Evolutionary conservation across 2,888 invertebrate genomes (phyloP).

Genomic region (Scaeva pyrastri): DNA sequence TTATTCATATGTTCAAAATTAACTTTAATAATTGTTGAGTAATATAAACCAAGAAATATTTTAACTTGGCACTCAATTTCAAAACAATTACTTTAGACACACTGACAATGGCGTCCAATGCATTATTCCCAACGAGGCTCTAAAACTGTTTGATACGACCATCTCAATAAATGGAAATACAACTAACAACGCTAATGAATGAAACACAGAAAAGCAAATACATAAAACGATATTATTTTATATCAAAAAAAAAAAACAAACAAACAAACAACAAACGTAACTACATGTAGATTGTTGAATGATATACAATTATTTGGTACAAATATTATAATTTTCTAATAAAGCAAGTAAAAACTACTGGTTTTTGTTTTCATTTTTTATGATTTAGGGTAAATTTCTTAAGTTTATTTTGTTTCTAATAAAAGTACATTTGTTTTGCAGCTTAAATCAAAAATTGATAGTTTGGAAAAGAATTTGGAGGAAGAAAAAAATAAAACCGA

Average conservation of each 20-base stretch:
- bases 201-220: background rate
- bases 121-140: background rate
- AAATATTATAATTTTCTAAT: slow-evolving; percentile 12
- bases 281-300: background rate
- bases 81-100: slow-evolving; percentile 20
- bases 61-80: slow-evolving; percentile 3
- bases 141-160: slow-evolving; percentile 12
- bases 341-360: background rate
- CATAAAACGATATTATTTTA: background rate
- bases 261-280: background rate
- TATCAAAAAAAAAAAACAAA: background rate
- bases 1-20: background rate
- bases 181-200: slow-evolving; percentile 14
- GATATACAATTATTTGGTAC: background rate
- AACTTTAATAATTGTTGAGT: background rate
- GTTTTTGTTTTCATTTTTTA: slow-evolving; percentile 42
- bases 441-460: slow-evolving; percentile 86
- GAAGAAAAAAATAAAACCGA: slow-evolving; percentile 93
- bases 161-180: slow-evolving; percentile 11
- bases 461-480: slow-evolving; percentile 88
- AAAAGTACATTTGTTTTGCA: slow-evolving; percentile 77
- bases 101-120: slow-evolving; percentile 8
- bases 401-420: slow-evolving; percentile 17
- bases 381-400: background rate
- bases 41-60: background rate